phyloP scores from a whole-genome alignment of 2,113 vertebrate species.

The Salvelinus alpinus region DNA sequence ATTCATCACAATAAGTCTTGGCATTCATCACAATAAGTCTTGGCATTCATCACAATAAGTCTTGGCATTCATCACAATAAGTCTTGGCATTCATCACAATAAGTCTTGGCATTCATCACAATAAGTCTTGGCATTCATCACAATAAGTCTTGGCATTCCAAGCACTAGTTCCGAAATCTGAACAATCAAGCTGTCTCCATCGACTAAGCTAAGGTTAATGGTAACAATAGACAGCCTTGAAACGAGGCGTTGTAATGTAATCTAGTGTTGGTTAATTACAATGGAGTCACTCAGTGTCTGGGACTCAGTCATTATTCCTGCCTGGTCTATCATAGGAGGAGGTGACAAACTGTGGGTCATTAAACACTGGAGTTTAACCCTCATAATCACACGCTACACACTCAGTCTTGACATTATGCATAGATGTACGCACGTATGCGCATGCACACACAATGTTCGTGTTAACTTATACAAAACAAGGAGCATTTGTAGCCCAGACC shows the following conservation, averaged over 20 bases:
- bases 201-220: conserved; percentile 13
- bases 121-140: too few species aligned
- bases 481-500: too few species aligned
- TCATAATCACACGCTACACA: conserved; percentile 43
- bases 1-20: too few species aligned
- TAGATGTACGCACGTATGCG: conserved; percentile 7
- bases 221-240: not conserved
- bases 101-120: too few species aligned
- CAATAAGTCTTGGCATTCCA: too few species aligned
- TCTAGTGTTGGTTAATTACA: conserved; percentile 64
- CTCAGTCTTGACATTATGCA: not conserved
- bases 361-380: conserved; percentile 55
- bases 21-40: too few species aligned
- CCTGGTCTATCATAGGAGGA: not conserved
- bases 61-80: too few species aligned
- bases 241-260: conserved; percentile 26
- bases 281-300: conserved; percentile 55
- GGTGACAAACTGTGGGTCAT: conserved; percentile 60
- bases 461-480: too few species aligned
- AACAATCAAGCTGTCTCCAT: too few species aligned
- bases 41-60: too few species aligned
- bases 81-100: too few species aligned
- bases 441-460: not conserved
- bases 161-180: too few species aligned
- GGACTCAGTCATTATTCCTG: conserved; percentile 62